Conservation (phyloP, 2,888 invertebrate genomes). For the Altica lythri region DNA sequence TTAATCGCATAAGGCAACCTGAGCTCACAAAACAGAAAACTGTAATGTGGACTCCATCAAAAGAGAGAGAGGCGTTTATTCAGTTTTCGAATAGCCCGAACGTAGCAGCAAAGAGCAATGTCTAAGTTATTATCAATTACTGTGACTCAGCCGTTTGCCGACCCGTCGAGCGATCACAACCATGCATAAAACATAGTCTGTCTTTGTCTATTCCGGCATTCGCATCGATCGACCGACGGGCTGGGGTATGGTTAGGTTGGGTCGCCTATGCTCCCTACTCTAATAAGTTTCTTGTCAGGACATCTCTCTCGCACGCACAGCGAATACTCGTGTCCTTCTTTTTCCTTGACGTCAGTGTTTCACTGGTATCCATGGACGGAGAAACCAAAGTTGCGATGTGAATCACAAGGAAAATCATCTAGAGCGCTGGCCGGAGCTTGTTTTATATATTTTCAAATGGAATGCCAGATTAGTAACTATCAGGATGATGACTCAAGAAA, state of each 20-base stretch:
- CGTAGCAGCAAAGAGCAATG: constrained; percentile 52
- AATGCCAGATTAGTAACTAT: constrained; percentile 29
- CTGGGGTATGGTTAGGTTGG: constrained; percentile 52
- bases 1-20: constrained; percentile 28
- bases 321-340: constrained; percentile 43
- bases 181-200: constrained; percentile 57
- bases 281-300: constrained; percentile 53
- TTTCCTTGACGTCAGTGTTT: constrained; percentile 57
- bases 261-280: constrained; percentile 49
- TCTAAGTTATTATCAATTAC: constrained; percentile 60
- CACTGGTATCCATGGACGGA: constrained; percentile 44
- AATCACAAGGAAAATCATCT: constrained; percentile 30
- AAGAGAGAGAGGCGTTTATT: constrained; percentile 41
- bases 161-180: constrained; percentile 54
- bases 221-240: constrained; percentile 55
- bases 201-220: constrained; percentile 60
- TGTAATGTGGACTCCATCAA: constrained; percentile 35
- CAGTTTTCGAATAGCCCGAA: constrained; percentile 42
- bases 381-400: constrained; percentile 22
- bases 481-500: constrained; percentile 23
- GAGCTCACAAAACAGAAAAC: constrained; percentile 36
- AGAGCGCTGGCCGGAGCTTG: background rate
- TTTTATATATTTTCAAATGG: constrained; percentile 21
- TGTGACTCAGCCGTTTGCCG: constrained; percentile 58
- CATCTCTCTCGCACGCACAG: constrained; percentile 42